These are phyloP conservation scores for Baccha elongata DNA, from an alignment of 2,888 invertebrate species.

Conservation along the genomic window DNA sequence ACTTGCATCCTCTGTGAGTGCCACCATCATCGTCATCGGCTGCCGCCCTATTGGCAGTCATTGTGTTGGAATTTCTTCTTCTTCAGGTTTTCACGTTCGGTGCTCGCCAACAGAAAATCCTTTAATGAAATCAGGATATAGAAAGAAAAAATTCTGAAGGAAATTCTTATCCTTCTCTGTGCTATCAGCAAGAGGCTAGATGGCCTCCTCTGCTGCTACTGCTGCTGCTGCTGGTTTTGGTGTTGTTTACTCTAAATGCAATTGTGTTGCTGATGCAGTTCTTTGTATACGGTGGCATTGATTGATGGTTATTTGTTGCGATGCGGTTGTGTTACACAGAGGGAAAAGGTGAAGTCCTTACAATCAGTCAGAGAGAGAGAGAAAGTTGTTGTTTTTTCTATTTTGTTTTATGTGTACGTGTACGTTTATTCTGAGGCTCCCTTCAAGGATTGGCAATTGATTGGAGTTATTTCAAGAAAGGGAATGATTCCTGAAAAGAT, in stretches of 20 bases:
- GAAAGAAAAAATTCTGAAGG: conserved; percentile 51
- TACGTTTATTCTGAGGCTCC: conserved; percentile 46
- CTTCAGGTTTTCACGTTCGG: conserved; percentile 59
- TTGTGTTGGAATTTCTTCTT: conserved; percentile 66
- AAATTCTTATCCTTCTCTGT: conserved; percentile 46
- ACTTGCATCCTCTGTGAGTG: conserved; percentile 61
- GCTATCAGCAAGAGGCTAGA: conserved; percentile 57
- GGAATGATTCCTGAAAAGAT: conserved; percentile 42
- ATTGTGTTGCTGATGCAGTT: conserved; percentile 71
- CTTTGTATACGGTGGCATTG: conserved; percentile 74
- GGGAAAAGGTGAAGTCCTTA: conserved; percentile 34
- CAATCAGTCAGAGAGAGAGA: conserved; percentile 47
- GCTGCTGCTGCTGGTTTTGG: conserved; percentile 36
- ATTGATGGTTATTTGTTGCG: conserved; percentile 69
- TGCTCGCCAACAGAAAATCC: conserved; percentile 38
- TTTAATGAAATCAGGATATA: conserved; percentile 60
- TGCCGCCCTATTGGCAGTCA: conserved; percentile 75
- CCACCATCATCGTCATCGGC: conserved; percentile 64
- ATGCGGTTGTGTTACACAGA: conserved; percentile 58
- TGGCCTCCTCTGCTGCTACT: conserved; percentile 29
- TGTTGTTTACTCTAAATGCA: conserved; percentile 73
- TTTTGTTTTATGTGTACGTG: conserved; percentile 30
- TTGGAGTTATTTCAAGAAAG: conserved; percentile 49
- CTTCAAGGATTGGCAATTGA: conserved; percentile 60
- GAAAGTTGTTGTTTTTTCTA: conserved; percentile 25